Conservation (phyloP, 64 coral and sea anemone genomes). For the Actinia equina region DNA sequence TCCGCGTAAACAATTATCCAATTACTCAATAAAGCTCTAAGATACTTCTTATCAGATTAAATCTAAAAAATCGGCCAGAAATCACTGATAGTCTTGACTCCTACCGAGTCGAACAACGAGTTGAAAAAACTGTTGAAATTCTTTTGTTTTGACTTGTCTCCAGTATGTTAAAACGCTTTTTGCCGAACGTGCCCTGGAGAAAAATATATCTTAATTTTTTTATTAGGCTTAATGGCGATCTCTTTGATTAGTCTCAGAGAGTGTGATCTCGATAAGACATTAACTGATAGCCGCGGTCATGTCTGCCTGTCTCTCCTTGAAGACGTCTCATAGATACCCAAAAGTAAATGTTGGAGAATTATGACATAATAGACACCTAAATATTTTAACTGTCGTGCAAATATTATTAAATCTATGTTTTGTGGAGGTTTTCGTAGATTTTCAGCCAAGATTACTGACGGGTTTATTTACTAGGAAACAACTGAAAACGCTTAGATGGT, state of each 20-base stretch:
- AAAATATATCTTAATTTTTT: conserved; percentile 5
- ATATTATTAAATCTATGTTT: background rate
- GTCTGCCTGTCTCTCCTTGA: background rate
- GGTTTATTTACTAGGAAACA: background rate
- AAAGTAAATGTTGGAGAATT: background rate
- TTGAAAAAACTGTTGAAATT: background rate
- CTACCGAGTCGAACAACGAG: background rate
- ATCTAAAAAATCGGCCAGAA: background rate
- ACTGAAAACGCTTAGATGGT: background rate
- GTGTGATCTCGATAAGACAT: background rate
- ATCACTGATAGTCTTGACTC: conserved; percentile 10
- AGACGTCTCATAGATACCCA: background rate
- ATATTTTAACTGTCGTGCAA: background rate
- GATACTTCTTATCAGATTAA: background rate
- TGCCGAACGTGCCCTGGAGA: background rate
- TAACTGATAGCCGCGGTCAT: background rate
- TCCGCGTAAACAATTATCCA: background rate
- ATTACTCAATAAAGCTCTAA: background rate
- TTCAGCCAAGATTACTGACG: background rate
- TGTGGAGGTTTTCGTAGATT: background rate
- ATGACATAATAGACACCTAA: background rate
- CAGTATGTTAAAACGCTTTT: conserved; percentile 3
- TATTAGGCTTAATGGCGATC: conserved; percentile 3
- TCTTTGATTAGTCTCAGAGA: background rate
- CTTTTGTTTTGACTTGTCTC: conserved; percentile 1